Base-by-base conservation (phyloP, 1,140 invertebrate genomes). In the Microplitis mediator region DNA sequence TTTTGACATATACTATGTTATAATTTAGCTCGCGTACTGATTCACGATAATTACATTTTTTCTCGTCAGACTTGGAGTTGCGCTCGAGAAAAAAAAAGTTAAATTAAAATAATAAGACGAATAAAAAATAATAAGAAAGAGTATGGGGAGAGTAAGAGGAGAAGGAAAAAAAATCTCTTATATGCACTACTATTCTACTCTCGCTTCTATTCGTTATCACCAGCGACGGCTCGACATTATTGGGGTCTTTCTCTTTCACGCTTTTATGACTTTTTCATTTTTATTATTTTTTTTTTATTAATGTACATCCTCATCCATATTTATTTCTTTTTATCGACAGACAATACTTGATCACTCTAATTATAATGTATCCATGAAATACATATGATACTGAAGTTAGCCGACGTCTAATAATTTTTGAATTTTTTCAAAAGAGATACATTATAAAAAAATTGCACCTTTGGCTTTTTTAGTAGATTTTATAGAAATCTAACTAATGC, bases 1-100 rank as follows among this genome's bases (percentile, higher is more conserved):
- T 63, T 35, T n/a, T 63, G 61, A 63, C 61, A 63, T 14, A 61
- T 13, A 36, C 34, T 63, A 36, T 31, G n/a, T 35, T 35, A 45
- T 61, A 61, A 13, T 35, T 11, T 35, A 16, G 32, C 35, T 14
- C 34, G 16, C 45, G 45, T 66, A 16, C 13, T 66, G 64, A 51
- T 45, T 31, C 23, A 45, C 45, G 45, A 32, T 66, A 66, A 66
- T 66, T 66, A 35, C 39, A 66, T 66, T 66, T 51, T 66, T 66
- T 51, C n/a, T 63, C 3, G 35, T 63, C 16, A 34, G 16, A 16
- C 23, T 32, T 13, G 5, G 16, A 45, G 39, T 11, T 45, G 6
- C 11, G 11, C 39, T 45, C 39, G 39, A 11, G 39, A 3, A 45
- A 45, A 45, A 45, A 39, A 39, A 45, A n/a, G 0, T 11, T 16